Base-by-base conservation (phyloP, 2,888 invertebrate genomes). In the Lithophane socia region DNA sequence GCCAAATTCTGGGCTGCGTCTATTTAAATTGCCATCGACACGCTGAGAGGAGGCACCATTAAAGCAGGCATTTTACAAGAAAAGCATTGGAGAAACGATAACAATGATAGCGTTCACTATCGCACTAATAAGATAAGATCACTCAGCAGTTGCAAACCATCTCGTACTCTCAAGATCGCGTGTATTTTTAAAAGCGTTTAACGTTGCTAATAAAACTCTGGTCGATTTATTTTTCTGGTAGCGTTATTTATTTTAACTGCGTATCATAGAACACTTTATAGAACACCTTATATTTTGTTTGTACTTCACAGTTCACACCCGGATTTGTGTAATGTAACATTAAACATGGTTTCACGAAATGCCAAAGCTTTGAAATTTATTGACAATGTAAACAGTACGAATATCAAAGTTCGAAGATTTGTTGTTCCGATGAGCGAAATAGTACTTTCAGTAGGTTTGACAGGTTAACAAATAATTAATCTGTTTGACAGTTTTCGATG, bases 161-260 rank as follows among this genome's bases (percentile, higher is more conserved):
- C 21, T 18, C 16, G 12, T 42, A 52, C 64, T 49, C 56, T 29
- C 58, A 42, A 68, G 52, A 54, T 13, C 12, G 42, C 68, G 54
- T 84, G 73, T 79, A 86, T 84, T 84, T 85, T 81, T 65, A 75
- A 72, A 76, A 70, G 37, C 69, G 77, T 75, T 75, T 69, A 75
- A 77, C 76, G 71, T 72, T 79, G 69, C 67, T 66, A 80, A 66
- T 82, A 84, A 84, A 79, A 73, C 21, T 61, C 64, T 56, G 24
- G 60, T 64, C 71, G 44, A 80, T 86, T 82, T 80, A 83, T 86
- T 84, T 83, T 81, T 79, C 76, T 63, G 21, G 65, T 64, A 66
- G 68, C 75, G 76, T 54, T 86, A 82, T 86, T 86, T 87, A 87
- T 84, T 80, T 83, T 76, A 77, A 66, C 79, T 77, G 69, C 76